phyloP scores from a whole-genome alignment of 2,888 invertebrate species.

The Leptinotarsa tumamoca region DNA sequence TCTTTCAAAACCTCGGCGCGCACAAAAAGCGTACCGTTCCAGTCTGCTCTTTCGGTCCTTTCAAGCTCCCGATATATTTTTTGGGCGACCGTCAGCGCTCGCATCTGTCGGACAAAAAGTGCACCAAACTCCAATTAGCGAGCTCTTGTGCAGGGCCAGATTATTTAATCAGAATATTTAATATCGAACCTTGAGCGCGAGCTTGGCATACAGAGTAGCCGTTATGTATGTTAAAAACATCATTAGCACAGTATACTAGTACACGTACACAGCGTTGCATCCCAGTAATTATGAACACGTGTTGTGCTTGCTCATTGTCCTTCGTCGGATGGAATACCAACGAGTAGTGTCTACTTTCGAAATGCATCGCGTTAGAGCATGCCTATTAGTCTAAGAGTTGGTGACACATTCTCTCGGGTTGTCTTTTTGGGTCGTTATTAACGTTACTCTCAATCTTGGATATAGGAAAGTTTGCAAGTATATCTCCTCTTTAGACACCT shows the following conservation, averaged over 20 bases:
- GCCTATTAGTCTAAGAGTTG: neutral
- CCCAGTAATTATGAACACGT: slow-evolving; percentile 58
- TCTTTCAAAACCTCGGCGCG: too few species aligned
- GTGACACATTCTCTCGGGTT: neutral
- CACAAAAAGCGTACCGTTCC: too few species aligned
- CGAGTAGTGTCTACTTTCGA: slow-evolving; percentile 23
- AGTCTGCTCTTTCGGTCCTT: neutral
- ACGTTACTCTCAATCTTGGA: too few species aligned
- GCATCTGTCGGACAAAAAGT: slow-evolving; percentile 31
- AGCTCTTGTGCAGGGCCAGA: slow-evolving; percentile 39
- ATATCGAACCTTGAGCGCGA: slow-evolving; percentile 38
- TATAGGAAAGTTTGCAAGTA: too few species aligned
- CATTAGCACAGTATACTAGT: slow-evolving; percentile 48
- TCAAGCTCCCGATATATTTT: neutral
- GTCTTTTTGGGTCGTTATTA: neutral
- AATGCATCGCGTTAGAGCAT: neutral
- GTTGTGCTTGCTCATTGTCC: slow-evolving; percentile 55
- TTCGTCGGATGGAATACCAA: slow-evolving; percentile 53
- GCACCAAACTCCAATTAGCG: slow-evolving; percentile 38
- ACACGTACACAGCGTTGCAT: slow-evolving; percentile 48
- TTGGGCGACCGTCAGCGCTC: slow-evolving; percentile 4
- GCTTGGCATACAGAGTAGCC: slow-evolving; percentile 43
- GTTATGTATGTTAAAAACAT: slow-evolving; percentile 50
- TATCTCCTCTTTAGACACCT: too few species aligned
- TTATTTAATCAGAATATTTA: slow-evolving; percentile 48